Evolutionary conservation across 2,888 invertebrate species (phyloP).

Genomic region (Plagodis dolabraria): DNA sequence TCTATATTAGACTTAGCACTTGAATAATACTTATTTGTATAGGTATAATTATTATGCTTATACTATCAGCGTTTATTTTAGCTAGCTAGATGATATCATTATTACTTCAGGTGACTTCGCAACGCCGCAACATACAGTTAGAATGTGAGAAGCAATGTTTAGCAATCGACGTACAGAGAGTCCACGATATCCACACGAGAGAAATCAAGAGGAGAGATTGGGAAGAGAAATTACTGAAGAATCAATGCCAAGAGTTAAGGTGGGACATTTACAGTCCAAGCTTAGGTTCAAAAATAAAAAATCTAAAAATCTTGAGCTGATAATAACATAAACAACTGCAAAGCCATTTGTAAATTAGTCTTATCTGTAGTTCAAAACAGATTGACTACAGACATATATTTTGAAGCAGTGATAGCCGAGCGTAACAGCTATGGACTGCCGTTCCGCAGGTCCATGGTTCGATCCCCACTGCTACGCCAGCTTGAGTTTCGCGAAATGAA

Average conservation of each 20-base stretch:
- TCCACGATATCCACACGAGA: constrained; percentile 81
- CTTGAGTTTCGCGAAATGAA: no score
- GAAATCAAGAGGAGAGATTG: constrained; percentile 85
- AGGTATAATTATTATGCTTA: background rate
- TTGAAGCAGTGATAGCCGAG: no score
- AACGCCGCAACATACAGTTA: constrained; percentile 84
- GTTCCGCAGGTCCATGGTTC: no score
- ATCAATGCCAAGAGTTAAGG: constrained; percentile 73
- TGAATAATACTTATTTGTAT: background rate
- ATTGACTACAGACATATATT: no score
- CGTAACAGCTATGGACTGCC: no score
- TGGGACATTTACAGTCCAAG: constrained; percentile 35
- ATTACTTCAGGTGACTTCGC: constrained; percentile 74
- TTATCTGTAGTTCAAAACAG: no score
- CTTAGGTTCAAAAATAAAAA: no score
- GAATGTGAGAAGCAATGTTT: constrained; percentile 85
- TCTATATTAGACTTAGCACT: background rate
- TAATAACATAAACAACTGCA: no score
- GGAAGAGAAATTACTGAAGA: constrained; percentile 79
- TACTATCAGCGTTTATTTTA: background rate
- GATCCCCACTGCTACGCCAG: no score
- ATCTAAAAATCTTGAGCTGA: no score
- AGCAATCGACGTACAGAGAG: constrained; percentile 83
- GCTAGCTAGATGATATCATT: constrained; percentile 22
- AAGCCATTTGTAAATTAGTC: no score